Base-by-base conservation (phyloP, 2,888 invertebrate genomes). In the Eilema caniola region DNA sequence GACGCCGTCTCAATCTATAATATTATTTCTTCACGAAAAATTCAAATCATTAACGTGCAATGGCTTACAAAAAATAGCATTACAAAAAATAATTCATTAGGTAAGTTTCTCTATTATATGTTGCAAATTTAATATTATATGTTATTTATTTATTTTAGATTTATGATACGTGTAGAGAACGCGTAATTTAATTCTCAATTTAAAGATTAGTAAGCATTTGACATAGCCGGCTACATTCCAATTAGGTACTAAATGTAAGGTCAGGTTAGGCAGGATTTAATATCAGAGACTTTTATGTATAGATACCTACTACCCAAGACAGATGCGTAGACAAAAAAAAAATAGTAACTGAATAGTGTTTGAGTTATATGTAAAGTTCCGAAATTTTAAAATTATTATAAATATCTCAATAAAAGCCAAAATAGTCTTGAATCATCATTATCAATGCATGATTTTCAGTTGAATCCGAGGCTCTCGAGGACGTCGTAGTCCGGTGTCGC, bases 171-270 rank as follows among this genome's bases (percentile, higher is more conserved):
- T 77, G 16, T 41, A 75, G 67, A 62, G 20, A 62, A 73, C 63
- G 63, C 53, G 70, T 79, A 76, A 72, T 2, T 75, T 76, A 71
- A 79, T 82, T 80, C 81, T 83, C 81, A 71, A 79, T 78, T 82
- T 79, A 76, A 74, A 71, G 64, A 65, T 66, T 69, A 53, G 74
- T 82, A 79, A 73, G 70, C 70, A 73, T 71, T 78, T 80, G 82
- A 83, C 82, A 77, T 87, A 81, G 81, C 76, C 68, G 83, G 76
- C 75, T 85, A 88, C 89, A 90, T 89, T 90, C 86, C 87, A 89
- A 86, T 86, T 87, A 87, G 53, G n/a, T 53, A n/a, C 71, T 87
- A 85, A n/a, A 70, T 73, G 72, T 31, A 81, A 74, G 75, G 75
- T 76, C 69, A 71, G 67, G 11, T 74, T 73, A 67, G 75, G 74